A percentile compares a stretch with the other conserved stretches of the same genome.
These are phyloP conservation scores for Drosophila pruinosa DNA, from an alignment of 1,140 invertebrate genomes.

Conservation along the genomic window DNA sequence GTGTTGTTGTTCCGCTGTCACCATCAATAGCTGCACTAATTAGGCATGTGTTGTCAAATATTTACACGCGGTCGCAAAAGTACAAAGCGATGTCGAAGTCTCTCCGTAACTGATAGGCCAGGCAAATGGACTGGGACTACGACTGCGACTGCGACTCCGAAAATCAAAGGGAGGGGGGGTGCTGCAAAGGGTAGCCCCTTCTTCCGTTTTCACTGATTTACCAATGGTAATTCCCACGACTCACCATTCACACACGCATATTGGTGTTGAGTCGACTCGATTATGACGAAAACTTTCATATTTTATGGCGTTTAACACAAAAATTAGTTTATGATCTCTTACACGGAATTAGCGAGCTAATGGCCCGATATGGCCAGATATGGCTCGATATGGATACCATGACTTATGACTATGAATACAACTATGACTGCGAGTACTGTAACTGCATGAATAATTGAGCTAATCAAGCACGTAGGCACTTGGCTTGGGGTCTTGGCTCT, in stretches of 20 bases:
- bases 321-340: conserved; percentile 66
- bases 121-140: not conserved
- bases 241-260: conserved; percentile 29
- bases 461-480: conserved; percentile 64
- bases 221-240: conserved; percentile 63
- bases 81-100: conserved; percentile 66
- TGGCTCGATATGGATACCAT: not conserved
- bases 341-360: conserved; percentile 62
- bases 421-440: not conserved
- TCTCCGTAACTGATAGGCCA: conserved; percentile 27
- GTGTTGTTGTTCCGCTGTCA: conserved; percentile 67
- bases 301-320: conserved; percentile 56
- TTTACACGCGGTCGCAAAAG: conserved; percentile 76
- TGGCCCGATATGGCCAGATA: conserved; percentile 21
- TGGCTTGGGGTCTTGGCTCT: conserved; percentile 25
- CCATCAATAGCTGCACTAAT: conserved; percentile 82
- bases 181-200: conserved; percentile 22
- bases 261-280: no score
- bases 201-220: conserved; percentile 72
- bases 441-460: conserved; percentile 63
- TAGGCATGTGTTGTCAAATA: conserved; percentile 82
- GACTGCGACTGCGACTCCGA: not conserved
- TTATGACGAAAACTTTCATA: conserved; percentile 69
- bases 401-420: conserved; percentile 19
- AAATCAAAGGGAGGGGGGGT: not conserved